Conservation (phyloP, 2,113 vertebrate genomes). For the Chauna torquata region DNA sequence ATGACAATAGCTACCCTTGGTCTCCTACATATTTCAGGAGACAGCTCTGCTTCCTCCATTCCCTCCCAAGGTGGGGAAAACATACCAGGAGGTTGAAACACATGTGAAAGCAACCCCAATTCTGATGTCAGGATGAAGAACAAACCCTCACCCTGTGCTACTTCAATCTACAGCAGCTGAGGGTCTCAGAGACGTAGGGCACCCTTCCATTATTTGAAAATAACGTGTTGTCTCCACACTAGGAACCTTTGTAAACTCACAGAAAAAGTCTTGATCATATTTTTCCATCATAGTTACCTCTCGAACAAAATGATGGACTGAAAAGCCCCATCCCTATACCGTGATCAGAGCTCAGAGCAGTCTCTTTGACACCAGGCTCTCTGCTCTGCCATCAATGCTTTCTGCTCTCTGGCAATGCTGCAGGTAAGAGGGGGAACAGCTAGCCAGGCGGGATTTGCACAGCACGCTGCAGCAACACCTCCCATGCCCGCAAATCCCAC, state of each 20-base stretch:
- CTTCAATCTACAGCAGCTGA: background rate
- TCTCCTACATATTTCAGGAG: background rate
- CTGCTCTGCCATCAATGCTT: background rate
- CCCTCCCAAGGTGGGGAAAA: background rate
- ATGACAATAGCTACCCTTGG: background rate
- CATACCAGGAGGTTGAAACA: background rate
- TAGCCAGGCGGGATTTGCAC: background rate
- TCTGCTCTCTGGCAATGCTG: background rate
- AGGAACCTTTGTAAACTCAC: background rate
- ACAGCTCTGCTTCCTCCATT: background rate
- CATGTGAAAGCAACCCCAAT: background rate
- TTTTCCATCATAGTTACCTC: background rate
- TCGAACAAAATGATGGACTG: background rate
- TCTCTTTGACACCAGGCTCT: background rate
- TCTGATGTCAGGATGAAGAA: background rate
- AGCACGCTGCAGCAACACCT: background rate
- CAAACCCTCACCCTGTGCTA: background rate
- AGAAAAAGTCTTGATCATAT: background rate
- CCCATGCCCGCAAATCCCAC: background rate
- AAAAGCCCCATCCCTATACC: background rate
- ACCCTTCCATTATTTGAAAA: background rate
- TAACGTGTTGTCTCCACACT: fast-evolving
- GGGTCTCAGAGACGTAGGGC: background rate
- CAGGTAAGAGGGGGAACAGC: background rate
- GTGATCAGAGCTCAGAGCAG: background rate